Base-by-base conservation (phyloP, 2,113 vertebrate species). In the Cavia porcellus region DNA sequence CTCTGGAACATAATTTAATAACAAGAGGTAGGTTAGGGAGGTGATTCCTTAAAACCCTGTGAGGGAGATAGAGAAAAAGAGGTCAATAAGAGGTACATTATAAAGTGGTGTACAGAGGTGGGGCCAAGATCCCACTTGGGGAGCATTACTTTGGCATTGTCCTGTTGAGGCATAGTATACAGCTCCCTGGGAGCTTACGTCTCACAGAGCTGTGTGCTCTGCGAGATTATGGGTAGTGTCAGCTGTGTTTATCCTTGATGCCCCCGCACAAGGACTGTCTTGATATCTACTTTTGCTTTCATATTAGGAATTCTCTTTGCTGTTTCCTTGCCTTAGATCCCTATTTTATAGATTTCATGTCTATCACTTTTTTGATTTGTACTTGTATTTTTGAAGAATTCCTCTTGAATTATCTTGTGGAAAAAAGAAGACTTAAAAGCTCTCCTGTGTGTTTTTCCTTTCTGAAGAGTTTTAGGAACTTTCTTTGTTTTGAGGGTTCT, bases 381-480 rank as follows among this genome's bases (percentile, higher is more conserved):
- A 79, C 17, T 45, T 74, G 74, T 35, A 11, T 92, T 86, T 70
- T 89, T 75, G n/a, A 85, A 42, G 25, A 89, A 25, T 62, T 14
- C 13, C 7, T 80, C 89, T 86, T 81, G 20, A 35, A 74, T 90
- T 82, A 45, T 9, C 38, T 86, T 68, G 32, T 7, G 19, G 79
- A 79, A 47, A 57, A 61, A 42, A 92, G 8, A 50, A 50, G 47
- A 50, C 47, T 50, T 50, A 50, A 50, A 50, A 50, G 8, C 47
- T 50, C 47, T 50, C 47, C 8, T 50, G 8, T 50, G 47, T 50
- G 47, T 50, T 87, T 90, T 81, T 75, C 19, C 35, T 62, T 61
- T 84, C 77, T 84, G 35, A 84, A 94, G 62, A 52, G 30, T 55
- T 88, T 70, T 45, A 92, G 75, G 30, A 72, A 80, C 62, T 55